These are phyloP conservation scores for Agelaius phoeniceus DNA, from an alignment of 2,113 vertebrate species.

Conservation along the genomic window DNA sequence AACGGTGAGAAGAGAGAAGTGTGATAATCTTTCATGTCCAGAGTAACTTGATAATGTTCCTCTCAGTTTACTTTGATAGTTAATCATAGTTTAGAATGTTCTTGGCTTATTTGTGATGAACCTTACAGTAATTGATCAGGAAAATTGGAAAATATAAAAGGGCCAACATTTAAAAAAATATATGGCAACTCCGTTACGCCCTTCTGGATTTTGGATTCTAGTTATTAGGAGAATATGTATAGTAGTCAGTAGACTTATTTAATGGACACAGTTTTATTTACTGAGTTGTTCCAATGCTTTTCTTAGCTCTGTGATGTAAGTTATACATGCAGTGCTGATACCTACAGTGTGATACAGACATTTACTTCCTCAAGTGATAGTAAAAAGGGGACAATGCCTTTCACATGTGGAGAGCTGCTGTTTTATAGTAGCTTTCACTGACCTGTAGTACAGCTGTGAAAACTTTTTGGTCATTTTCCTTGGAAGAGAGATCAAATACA, in stretches of 20 bases:
- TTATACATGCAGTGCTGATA: not conserved
- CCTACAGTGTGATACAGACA: not conserved
- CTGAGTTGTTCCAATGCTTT: not conserved
- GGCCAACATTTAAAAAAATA: not conserved
- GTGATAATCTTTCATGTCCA: not conserved
- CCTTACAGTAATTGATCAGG: not conserved
- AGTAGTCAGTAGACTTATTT: not conserved
- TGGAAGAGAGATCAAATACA: not conserved
- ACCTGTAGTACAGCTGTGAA: not conserved
- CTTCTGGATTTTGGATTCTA: not conserved
- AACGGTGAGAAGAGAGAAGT: not conserved
- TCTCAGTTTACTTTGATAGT: not conserved
- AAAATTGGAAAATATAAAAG: not conserved
- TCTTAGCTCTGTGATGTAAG: not conserved
- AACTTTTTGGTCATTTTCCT: not conserved
- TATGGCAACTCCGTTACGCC: not conserved
- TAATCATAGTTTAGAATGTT: conserved; percentile 17
- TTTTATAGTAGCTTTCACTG: not conserved
- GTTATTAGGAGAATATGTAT: not conserved
- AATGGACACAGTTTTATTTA: not conserved
- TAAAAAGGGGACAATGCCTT: not conserved
- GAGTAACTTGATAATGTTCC: not conserved
- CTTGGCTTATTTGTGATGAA: not conserved
- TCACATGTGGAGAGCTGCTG: not conserved
- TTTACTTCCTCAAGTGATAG: not conserved